Percentiles rank a stretch among this genome's conserved stretches.
Conservation (phyloP, 1,140 invertebrate genomes). For the Helicoverpa armigera region DNA sequence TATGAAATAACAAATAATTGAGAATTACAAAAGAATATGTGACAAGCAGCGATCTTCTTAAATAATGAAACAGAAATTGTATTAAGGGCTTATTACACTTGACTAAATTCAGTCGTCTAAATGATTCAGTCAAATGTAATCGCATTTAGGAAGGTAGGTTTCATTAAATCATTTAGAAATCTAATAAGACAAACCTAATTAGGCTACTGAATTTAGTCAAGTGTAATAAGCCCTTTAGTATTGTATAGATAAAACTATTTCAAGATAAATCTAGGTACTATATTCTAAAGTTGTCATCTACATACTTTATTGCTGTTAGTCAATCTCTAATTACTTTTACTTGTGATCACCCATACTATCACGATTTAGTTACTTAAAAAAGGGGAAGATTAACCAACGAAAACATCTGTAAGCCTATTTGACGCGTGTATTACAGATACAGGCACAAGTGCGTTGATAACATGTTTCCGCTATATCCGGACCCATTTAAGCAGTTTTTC, state of each 20-base stretch:
- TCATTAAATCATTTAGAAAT: too few species aligned
- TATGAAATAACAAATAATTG: too few species aligned
- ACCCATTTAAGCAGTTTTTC: slow-evolving; percentile 54
- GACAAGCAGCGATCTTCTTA: too few species aligned
- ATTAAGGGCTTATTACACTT: too few species aligned
- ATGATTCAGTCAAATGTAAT: too few species aligned
- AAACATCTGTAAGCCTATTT: slow-evolving; percentile 67
- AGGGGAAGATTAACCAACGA: slow-evolving; percentile 56
- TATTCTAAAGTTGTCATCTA: background rate
- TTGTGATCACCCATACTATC: slow-evolving; percentile 16
- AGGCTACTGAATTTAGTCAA: too few species aligned
- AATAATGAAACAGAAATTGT: background rate
- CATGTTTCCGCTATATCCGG: slow-evolving; percentile 63
- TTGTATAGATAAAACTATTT: background rate
- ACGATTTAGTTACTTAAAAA: slow-evolving; percentile 54
- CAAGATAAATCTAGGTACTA: background rate
- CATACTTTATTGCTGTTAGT: slow-evolving; percentile 6
- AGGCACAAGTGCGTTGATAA: slow-evolving; percentile 59
- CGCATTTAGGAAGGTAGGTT: too few species aligned
- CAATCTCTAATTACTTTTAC: too few species aligned
- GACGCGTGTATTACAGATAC: slow-evolving; percentile 74
- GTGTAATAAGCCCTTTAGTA: too few species aligned
- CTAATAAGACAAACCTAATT: too few species aligned
- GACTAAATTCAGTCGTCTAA: too few species aligned
- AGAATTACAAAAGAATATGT: too few species aligned